These are phyloP conservation scores for Hesperophylax magnus DNA, from an alignment of 1,140 invertebrate species.

Conservation along the genomic window DNA sequence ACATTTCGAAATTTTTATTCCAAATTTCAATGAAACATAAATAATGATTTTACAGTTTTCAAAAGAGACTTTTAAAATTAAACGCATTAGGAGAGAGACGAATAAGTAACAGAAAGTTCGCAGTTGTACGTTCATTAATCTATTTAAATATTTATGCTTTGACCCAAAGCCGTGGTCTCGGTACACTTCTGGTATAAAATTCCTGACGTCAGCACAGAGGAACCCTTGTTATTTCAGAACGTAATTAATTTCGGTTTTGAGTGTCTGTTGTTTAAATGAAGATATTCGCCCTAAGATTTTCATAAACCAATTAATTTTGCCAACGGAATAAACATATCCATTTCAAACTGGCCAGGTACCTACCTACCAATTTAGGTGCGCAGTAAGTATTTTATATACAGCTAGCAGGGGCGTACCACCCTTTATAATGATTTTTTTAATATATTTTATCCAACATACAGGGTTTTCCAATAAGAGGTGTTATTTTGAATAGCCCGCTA, in stretches of 20 bases:
- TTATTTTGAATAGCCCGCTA: too few relatives aligned
- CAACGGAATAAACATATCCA: slow-evolving; percentile 22
- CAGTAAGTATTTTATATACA: too few relatives aligned
- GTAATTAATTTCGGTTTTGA: slow-evolving; percentile 37
- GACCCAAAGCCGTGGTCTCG: background rate
- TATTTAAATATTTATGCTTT: slow-evolving; percentile 29
- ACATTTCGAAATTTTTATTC: too few relatives aligned
- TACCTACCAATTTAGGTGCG: background rate
- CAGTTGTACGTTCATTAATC: background rate
- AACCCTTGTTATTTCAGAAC: slow-evolving; percentile 20
- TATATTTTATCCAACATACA: too few relatives aligned
- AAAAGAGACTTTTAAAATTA: too few relatives aligned
- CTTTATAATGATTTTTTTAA: too few relatives aligned
- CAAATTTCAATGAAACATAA: too few relatives aligned
- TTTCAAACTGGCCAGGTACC: slow-evolving; percentile 26
- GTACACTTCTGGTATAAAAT: slow-evolving; percentile 12
- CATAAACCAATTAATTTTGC: slow-evolving; percentile 34
- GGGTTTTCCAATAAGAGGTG: too few relatives aligned
- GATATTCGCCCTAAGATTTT: slow-evolving; percentile 36
- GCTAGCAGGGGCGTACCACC: too few relatives aligned
- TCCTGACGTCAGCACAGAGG: background rate
- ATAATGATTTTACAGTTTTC: too few relatives aligned
- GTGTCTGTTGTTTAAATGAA: slow-evolving; percentile 26
- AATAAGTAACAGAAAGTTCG: too few relatives aligned
- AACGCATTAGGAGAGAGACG: too few relatives aligned